Evolutionary conservation across 2,113 vertebrate genomes (phyloP).

Genomic region (Corythornis madagascariensis): DNA sequence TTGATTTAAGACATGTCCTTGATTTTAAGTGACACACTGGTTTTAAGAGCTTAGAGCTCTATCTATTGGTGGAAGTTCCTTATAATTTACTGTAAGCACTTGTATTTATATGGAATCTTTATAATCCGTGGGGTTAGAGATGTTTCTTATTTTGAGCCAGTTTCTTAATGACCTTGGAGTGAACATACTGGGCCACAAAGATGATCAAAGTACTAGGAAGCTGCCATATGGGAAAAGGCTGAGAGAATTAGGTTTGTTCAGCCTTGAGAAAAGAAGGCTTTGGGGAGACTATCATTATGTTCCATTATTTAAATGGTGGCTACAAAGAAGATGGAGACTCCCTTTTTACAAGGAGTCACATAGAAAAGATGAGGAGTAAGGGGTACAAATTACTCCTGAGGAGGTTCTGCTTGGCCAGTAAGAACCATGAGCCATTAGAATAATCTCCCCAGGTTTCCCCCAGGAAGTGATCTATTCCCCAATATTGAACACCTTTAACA

Average conservation of each 20-base stretch:
- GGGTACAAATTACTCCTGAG: not conserved
- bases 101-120: not conserved
- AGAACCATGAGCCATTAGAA: not conserved
- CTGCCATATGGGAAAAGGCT: not conserved
- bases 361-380: not conserved
- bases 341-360: not conserved
- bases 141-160: not conserved
- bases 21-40: not conserved
- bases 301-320: not conserved
- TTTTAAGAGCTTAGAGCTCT: not conserved
- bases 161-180: not conserved
- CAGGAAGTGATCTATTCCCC: not conserved
- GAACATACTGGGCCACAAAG: not conserved
- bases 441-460: not conserved
- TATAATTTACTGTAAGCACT: constrained; percentile 22
- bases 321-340: not conserved
- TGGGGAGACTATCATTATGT: not conserved
- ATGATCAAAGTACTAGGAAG: not conserved
- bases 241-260: not conserved
- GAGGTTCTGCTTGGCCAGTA: not conserved
- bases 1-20: not conserved
- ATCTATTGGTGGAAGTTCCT: not conserved
- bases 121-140: not conserved
- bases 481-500: not conserved
- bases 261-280: not conserved